phyloP scores from a whole-genome alignment of 2,797 vertebrate species.

The Sebastes oblongus region DNA sequence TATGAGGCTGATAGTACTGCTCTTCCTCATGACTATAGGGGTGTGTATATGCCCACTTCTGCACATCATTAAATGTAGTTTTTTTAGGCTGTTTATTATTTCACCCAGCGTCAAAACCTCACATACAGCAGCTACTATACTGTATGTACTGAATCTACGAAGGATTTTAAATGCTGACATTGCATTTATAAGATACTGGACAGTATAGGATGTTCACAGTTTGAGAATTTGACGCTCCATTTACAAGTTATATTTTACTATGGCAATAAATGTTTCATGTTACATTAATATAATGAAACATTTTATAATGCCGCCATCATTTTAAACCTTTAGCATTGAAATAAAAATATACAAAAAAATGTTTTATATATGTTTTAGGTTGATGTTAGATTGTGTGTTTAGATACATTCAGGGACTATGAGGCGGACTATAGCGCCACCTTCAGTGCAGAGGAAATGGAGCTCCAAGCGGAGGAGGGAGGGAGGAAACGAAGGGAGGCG shows the following conservation, averaged over 20 bases:
- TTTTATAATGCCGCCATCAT: background rate
- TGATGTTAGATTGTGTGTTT: conserved; percentile 60
- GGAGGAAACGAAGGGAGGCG: conserved; percentile 54
- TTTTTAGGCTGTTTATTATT: background rate
- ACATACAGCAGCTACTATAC: background rate
- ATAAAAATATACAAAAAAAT: background rate
- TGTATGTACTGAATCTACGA: background rate
- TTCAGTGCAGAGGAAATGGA: conserved; percentile 67
- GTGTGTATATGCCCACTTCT: background rate
- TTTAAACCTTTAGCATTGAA: background rate
- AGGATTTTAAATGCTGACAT: background rate
- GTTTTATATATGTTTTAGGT: background rate
- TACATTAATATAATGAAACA: background rate
- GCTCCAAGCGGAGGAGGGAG: conserved; percentile 63
- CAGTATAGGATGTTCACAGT: background rate
- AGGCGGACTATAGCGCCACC: conserved; percentile 75
- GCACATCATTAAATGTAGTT: background rate
- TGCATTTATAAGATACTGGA: background rate
- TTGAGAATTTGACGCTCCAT: background rate
- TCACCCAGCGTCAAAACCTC: background rate
- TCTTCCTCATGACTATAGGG: background rate
- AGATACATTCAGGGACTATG: conserved; percentile 79
- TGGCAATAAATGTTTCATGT: background rate
- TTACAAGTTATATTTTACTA: background rate
- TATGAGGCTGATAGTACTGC: background rate